Evolutionary conservation across 1,140 invertebrate genomes (phyloP), one percentile per base, ranked within the genome.

Genomic region (Brachionus paranguensis): DNA sequence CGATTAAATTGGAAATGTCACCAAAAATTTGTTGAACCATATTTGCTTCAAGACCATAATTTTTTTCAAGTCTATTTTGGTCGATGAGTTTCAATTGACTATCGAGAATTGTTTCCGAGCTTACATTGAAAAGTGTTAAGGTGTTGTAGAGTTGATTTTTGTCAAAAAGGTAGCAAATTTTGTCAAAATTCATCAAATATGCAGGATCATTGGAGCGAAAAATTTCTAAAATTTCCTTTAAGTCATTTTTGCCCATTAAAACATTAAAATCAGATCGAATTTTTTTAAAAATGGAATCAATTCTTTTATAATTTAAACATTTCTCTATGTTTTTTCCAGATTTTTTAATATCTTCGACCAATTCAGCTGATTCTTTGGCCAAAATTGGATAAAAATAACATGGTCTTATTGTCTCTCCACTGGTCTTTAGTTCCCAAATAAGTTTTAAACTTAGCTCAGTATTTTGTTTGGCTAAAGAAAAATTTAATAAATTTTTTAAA

Each of bases 311-410:
- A 24, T 74, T 74, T 6, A 74, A 8, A n/a, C n/a, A 17, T 17
- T 41, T 74, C 20, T 74, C 33, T 14, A 74, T 74, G 0, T 74
- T 74, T 74, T 43, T 41, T 43, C 43, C n/a, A 7, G 4, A n/a
- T n/a, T 14, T 74, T 12, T 41, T 24, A 8, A 45, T 6, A 7
- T n/a, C 12, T 12, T 37, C 10, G 8, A 17, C 12, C 20, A 74
- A 74, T 43, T 74, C 70, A 8, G 8, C 27, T 74, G 70, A 43
- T 43, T 74, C 70, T 74, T 74, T 74, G 8, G 8, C 14, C 8
- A 74, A 27, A 43, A 74, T 43, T 74, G 70, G 70, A 74, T 17
- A 45, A 74, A 74, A 74, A 43, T 43, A 74, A 41, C 12, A 37
- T 5, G 37, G n/a, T 43, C 41, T 74, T 3, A 74, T 43, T 43